phyloP scores from a whole-genome alignment of 2,888 invertebrate genomes.

The Desoria tigrina region DNA sequence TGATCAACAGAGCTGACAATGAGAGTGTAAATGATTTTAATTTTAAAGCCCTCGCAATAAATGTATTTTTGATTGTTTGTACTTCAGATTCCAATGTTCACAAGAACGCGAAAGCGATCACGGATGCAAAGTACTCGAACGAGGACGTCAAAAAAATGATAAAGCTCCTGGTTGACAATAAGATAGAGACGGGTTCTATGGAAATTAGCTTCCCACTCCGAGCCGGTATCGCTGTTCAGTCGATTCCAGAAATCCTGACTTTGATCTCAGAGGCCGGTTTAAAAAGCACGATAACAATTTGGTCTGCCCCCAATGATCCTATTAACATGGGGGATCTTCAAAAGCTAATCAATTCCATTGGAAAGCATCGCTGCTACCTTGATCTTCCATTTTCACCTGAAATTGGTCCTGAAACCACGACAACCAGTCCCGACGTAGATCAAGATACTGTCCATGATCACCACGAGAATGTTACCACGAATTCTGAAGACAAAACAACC shows the following conservation, averaged over 20 bases:
- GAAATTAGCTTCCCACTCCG: constrained; percentile 74
- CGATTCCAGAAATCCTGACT: constrained; percentile 64
- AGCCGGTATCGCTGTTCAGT: constrained; percentile 69
- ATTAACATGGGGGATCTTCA: constrained; percentile 69
- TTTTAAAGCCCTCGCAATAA: no score
- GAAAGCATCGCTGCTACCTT: constrained; percentile 70
- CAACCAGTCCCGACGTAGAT: neutral
- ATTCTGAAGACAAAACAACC: no score
- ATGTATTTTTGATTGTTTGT: no score
- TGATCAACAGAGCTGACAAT: no score
- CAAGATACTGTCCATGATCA: neutral
- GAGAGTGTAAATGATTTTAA: no score
- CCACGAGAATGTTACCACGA: neutral
- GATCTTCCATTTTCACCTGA: constrained; percentile 71
- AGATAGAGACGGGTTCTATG: constrained; percentile 58
- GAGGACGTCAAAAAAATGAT: constrained; percentile 71
- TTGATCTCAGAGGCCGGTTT: constrained; percentile 62
- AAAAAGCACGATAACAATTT: constrained; percentile 73
- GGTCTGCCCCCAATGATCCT: constrained; percentile 70
- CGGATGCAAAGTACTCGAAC: constrained; percentile 54
- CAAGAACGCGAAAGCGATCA: constrained; percentile 1
- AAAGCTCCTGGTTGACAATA: constrained; percentile 56
- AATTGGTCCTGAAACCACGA: neutral
- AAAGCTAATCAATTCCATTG: constrained; percentile 67
- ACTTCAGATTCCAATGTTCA: no score